phyloP scores from a whole-genome alignment of 1,140 invertebrate species.

The Zophobas morio region DNA sequence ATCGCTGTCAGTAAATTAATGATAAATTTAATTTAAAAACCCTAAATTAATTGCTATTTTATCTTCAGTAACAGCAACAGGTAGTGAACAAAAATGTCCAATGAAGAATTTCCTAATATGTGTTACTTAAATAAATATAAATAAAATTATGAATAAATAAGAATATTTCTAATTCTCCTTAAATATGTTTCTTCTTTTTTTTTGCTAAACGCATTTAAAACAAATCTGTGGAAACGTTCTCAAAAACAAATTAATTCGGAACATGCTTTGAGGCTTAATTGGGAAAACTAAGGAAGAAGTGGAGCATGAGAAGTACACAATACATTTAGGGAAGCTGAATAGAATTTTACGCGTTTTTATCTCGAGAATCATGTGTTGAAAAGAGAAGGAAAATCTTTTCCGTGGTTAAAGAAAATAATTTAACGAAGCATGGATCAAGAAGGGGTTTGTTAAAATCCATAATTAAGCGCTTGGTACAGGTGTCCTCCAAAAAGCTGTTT shows the following conservation, averaged over 20 bases:
- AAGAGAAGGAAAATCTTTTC: not conserved
- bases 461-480: slow-evolving; percentile 27
- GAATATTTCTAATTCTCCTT: not conserved
- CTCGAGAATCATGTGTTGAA: slow-evolving; percentile 1
- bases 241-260: slow-evolving; percentile 33
- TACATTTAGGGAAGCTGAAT: slow-evolving; percentile 27
- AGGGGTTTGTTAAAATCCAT: slow-evolving; percentile 8
- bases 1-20: too few species aligned
- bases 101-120: too few species aligned
- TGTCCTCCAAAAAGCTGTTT: slow-evolving; percentile 27
- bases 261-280: slow-evolving; percentile 33
- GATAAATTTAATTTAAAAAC: too few species aligned
- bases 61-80: too few species aligned
- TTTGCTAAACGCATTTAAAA: slow-evolving; percentile 5
- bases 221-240: slow-evolving; percentile 23
- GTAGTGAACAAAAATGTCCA: too few species aligned
- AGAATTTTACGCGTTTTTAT: slow-evolving; percentile 33
- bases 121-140: too few species aligned
- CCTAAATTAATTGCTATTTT: too few species aligned
- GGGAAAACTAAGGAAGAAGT: slow-evolving; percentile 34
- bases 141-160: too few species aligned
- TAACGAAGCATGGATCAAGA: slow-evolving; percentile 5
- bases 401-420: not conserved
- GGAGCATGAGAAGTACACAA: slow-evolving; percentile 27
- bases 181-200: not conserved